Base-by-base conservation (phyloP, 2,113 vertebrate species). In the Sporophila hypoxantha region DNA sequence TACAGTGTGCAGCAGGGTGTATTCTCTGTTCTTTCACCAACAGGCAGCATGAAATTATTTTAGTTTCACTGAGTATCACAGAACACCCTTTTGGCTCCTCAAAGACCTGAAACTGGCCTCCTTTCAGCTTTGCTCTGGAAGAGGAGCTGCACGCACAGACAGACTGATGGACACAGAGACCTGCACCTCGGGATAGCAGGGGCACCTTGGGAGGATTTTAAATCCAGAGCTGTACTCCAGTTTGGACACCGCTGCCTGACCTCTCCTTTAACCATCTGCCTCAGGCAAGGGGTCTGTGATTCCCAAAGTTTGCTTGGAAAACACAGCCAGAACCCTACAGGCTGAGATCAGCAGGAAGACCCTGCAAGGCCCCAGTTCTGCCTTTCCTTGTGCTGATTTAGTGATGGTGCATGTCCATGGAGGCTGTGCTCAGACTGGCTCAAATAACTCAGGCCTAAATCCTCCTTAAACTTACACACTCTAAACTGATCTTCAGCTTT, bases 1-100 rank as follows among this genome's bases (percentile, higher is more conserved):
- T 85, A 20, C 65, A 76, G 65, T 2, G 4, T 19, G 42, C 52
- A 79, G 70, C 56, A 74, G 76, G 49, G 62, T 3, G 26, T 65
- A 49, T 62, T 66, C 80, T 81, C 87, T 71, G 39, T 42, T 83
- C 85, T 69, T 86, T 81, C 69, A 85, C 73, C 71, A 62, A 37
- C 30, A 82, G 71, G 56, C 68, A 91, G 21, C 41, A 17, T 29
- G 25, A 42, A 71, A 83, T 71, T 50, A n/a, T 34, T 61, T 87
- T 14, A 39, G 36, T 56, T 91, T 77, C 75, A 39, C 37, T 17
- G n/a, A 53, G 46, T 14, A 20, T 60, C 39, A 42, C 79, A 68
- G 55, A 82, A 42, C 41, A 41, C 44, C 12, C 53, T 12, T 26
- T 15, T 74, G 68, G 49, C 77, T 85, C 57, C 32, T 82, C 32